A percentile compares a stretch with the other conserved stretches of the same genome.
Evolutionary conservation across 1,140 invertebrate genomes (phyloP).

Genomic region (Apis cerana): DNA sequence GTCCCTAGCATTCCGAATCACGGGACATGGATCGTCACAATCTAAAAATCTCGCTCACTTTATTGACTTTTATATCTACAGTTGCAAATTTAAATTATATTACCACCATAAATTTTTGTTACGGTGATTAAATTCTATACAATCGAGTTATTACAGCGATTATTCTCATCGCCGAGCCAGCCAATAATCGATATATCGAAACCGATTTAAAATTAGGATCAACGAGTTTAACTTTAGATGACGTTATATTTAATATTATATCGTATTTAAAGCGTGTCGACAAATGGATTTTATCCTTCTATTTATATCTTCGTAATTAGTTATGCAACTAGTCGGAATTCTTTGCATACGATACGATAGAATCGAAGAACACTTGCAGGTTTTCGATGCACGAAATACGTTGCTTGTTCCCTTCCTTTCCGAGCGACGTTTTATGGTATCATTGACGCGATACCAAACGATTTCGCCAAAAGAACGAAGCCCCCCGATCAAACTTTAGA

Average conservation of each 20-base stretch:
- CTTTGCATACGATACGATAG: background rate
- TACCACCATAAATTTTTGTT: no score
- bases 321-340: background rate
- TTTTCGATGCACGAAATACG: conserved; percentile 1
- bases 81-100: no score
- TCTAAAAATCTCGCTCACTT: background rate
- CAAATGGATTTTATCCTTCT: background rate
- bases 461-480: conserved; percentile 21
- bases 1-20: background rate
- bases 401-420: background rate
- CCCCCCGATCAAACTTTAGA: conserved; percentile 19
- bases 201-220: no score
- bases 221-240: no score
- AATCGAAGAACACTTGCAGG: conserved; percentile 11
- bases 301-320: background rate
- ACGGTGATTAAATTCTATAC: no score
- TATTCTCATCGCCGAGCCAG: no score
- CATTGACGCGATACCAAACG: background rate
- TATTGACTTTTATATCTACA: no score
- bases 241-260: no score
- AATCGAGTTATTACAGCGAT: no score
- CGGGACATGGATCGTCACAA: background rate
- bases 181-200: no score
- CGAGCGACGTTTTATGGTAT: conserved; percentile 33
- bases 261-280: background rate